Base-by-base conservation (phyloP, 1,140 invertebrate genomes). In the Portunus trituberculatus region DNA sequence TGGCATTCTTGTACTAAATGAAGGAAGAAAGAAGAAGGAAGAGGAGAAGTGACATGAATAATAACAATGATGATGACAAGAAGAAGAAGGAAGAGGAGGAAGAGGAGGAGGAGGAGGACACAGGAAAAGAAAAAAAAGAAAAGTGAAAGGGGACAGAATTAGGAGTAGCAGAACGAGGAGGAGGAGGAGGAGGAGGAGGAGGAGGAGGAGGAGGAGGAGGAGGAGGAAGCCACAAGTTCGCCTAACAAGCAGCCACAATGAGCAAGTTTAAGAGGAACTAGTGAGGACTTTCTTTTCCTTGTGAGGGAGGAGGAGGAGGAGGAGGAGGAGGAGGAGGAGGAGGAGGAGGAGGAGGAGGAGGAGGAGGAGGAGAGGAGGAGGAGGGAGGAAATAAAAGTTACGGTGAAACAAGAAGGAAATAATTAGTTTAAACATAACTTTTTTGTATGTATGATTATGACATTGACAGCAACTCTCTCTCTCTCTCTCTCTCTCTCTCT, bases 161-260 rank as follows among this genome's bases (percentile, higher is more conserved):
- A n/a, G 46, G 45, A 59, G 90, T 28, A 32, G 52, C 45, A 59
- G 25, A 20, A n/a, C 6, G 20, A 76, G 67, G 67, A 76, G 67
- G 67, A 76, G 67, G 67, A 76, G 67, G 67, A 76, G 67, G 67
- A n/a, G 67, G 67, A 76, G 67, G 67, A 76, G 67, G 67, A 76
- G 6, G 59, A 76, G 67, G 67, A 76, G 67, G 67, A 76, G 67
- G 67, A 76, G 67, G 67, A 76, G 67, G 67, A 76, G 67, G 59
- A 76, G 10, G 10, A 20, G 59, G 59, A 76, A 25, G 67, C n/a
- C 67, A 20, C 67, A 76, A 76, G 67, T 76, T 76, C 67, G 67
- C 2, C 67, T 76, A 76, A 76, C 67, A 76, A 76, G 67, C 67
- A 76, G 20, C 67, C 67, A 76, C 67, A 76, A 76, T 76, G 67